phyloP scores from a whole-genome alignment of 1,140 invertebrate genomes.

The Anastrepha obliqua region DNA sequence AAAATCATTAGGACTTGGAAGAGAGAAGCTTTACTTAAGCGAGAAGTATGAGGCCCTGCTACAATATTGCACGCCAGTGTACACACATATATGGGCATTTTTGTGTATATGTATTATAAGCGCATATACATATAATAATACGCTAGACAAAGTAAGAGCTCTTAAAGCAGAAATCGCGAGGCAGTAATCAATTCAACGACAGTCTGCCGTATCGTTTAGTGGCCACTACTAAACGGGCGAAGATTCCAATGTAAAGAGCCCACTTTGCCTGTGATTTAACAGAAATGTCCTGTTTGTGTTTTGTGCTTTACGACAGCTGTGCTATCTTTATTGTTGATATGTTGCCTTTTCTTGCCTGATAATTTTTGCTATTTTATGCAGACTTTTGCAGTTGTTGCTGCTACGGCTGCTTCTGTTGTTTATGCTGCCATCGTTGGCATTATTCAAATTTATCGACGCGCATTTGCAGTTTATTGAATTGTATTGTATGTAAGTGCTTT shows the following conservation, averaged over 20 bases:
- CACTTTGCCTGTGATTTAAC: no score
- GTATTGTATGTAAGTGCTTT: neutral
- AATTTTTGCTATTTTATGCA: no score
- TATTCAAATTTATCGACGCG: neutral
- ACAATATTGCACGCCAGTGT: no score
- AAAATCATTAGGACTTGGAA: no score
- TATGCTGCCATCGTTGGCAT: constrained; percentile 1
- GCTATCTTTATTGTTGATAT: neutral
- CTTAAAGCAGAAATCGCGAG: neutral
- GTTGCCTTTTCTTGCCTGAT: neutral
- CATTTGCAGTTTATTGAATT: constrained; percentile 11
- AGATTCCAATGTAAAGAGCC: no score
- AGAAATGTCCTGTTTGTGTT: no score
- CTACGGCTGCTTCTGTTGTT: neutral
- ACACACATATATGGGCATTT: no score
- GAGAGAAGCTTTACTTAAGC: no score
- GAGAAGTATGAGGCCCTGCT: no score
- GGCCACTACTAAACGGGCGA: no score
- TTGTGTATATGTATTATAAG: no score
- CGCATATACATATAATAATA: neutral
- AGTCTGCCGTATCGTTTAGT: neutral
- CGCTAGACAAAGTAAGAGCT: neutral
- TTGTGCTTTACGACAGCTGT: neutral
- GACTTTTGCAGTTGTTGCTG: neutral
- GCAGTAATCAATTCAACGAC: neutral